Evolutionary conservation across 2,888 invertebrate genomes (phyloP).

Genomic region (Clostera curtula): DNA sequence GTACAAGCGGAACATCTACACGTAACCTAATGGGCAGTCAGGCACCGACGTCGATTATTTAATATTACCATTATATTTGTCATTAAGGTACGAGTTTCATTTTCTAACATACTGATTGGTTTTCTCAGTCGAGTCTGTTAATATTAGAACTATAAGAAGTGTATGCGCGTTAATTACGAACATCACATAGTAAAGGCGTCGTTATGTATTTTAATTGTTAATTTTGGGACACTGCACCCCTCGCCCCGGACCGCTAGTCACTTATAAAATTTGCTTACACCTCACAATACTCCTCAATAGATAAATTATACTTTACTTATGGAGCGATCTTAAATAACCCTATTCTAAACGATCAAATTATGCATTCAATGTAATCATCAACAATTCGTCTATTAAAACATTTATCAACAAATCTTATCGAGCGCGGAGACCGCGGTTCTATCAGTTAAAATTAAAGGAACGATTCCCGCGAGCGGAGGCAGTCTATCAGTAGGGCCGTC

Average conservation of each 20-base stretch:
- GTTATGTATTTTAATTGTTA: slow-evolving; percentile 60
- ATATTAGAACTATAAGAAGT: slow-evolving; percentile 60
- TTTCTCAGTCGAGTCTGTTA: slow-evolving; percentile 58
- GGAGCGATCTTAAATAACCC: slow-evolving; percentile 75
- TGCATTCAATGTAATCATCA: slow-evolving; percentile 62
- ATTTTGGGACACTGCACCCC: slow-evolving; percentile 61
- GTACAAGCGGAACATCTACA: slow-evolving; percentile 39
- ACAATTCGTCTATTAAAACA: slow-evolving; percentile 68
- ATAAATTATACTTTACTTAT: slow-evolving; percentile 72
- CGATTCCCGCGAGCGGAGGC: slow-evolving; percentile 30
- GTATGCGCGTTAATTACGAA: slow-evolving; percentile 66
- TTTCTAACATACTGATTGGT: slow-evolving; percentile 52
- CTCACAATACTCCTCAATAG: slow-evolving; percentile 62
- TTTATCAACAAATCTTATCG: slow-evolving; percentile 58
- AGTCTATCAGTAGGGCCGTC: slow-evolving; percentile 52
- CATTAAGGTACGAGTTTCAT: slow-evolving; percentile 51
- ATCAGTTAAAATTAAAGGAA: slow-evolving; percentile 53
- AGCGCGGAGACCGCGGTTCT: slow-evolving; percentile 33
- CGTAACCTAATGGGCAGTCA: slow-evolving; percentile 61
- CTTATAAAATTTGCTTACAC: slow-evolving; percentile 62
- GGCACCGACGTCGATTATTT: slow-evolving; percentile 52
- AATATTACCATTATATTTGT: slow-evolving; percentile 41
- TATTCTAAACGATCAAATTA: slow-evolving; percentile 73
- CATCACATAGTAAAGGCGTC: slow-evolving; percentile 66
- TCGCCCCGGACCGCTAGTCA: slow-evolving; percentile 55